Conservation (phyloP, 1,140 invertebrate genomes). For the Contarinia nasturtii region DNA sequence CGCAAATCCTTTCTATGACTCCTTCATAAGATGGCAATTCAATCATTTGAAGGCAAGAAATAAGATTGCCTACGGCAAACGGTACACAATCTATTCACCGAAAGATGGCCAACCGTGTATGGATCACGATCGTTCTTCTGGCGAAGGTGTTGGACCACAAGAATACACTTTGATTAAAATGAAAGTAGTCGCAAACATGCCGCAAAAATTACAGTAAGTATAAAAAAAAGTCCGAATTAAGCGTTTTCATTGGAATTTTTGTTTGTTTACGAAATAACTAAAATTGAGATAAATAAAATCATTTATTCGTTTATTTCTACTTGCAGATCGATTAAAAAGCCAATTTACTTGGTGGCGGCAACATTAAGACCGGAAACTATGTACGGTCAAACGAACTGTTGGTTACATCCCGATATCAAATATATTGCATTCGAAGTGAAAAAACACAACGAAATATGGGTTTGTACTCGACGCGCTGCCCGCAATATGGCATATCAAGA, state of each 20-base stretch:
- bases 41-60: slow-evolving; percentile 66
- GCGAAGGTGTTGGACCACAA: slow-evolving; percentile 94
- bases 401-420: slow-evolving; percentile 86
- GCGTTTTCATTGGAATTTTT: neutral
- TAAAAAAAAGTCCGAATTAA: neutral
- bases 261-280: too few relatives aligned
- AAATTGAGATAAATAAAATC: neutral
- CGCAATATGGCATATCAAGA: slow-evolving; percentile 94
- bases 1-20: slow-evolving; percentile 94
- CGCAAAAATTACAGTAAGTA: slow-evolving; percentile 46
- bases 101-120: slow-evolving; percentile 97
- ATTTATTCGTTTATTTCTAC: slow-evolving; percentile 6
- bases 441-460: slow-evolving; percentile 56
- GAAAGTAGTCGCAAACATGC: slow-evolving; percentile 52
- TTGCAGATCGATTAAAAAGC: slow-evolving; percentile 26
- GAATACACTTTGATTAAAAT: slow-evolving; percentile 97
- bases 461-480: slow-evolving; percentile 74
- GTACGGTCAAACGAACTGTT: slow-evolving; percentile 99
- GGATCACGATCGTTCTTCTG: slow-evolving; percentile 93
- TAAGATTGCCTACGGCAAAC: slow-evolving; percentile 91
- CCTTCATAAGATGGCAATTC: slow-evolving; percentile 96
- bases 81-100: slow-evolving; percentile 94
- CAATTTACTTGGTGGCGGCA: slow-evolving; percentile 80
- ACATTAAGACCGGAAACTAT: slow-evolving; percentile 97
- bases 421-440: slow-evolving; percentile 70